Evolutionary conservation across 2,888 invertebrate species (phyloP).

Genomic region (Sarcophaga caerulescens): DNA sequence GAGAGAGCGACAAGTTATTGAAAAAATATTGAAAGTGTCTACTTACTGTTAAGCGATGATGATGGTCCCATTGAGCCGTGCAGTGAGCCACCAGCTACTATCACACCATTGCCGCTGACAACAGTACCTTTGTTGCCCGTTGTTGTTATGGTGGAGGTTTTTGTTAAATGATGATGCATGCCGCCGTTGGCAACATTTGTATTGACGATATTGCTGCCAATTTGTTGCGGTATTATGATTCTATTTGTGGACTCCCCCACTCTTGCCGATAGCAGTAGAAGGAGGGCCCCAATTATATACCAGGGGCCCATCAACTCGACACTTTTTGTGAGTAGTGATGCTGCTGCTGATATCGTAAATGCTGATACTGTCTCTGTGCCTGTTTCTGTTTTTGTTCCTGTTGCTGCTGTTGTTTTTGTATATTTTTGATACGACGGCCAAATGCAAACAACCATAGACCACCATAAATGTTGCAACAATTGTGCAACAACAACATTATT

Average conservation of each 20-base stretch:
- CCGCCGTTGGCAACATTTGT: conserved; percentile 69
- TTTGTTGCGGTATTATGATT: conserved; percentile 78
- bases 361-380: conserved; percentile 6
- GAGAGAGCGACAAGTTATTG: too few relatives aligned
- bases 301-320: conserved; percentile 81
- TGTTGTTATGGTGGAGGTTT: conserved; percentile 62
- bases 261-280: conserved; percentile 80
- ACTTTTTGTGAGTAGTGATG: conserved; percentile 69
- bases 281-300: conserved; percentile 81
- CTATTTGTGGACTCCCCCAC: conserved; percentile 81
- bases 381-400: neutral
- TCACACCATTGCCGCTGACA: conserved; percentile 72
- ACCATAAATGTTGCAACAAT: conserved; percentile 63
- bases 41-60: conserved; percentile 79
- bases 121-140: conserved; percentile 68
- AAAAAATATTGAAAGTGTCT: conserved; percentile 24
- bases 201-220: conserved; percentile 71
- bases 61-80: conserved; percentile 73
- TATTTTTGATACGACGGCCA: conserved; percentile 46
- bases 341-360: conserved; percentile 8
- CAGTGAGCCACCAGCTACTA: conserved; percentile 74
- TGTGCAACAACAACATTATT: conserved; percentile 68
- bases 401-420: conserved; percentile 41
- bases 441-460: conserved; percentile 61
- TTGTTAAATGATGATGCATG: conserved; percentile 72